Conservation (phyloP, 2,888 invertebrate species). For the Trissolcus japonicus region DNA sequence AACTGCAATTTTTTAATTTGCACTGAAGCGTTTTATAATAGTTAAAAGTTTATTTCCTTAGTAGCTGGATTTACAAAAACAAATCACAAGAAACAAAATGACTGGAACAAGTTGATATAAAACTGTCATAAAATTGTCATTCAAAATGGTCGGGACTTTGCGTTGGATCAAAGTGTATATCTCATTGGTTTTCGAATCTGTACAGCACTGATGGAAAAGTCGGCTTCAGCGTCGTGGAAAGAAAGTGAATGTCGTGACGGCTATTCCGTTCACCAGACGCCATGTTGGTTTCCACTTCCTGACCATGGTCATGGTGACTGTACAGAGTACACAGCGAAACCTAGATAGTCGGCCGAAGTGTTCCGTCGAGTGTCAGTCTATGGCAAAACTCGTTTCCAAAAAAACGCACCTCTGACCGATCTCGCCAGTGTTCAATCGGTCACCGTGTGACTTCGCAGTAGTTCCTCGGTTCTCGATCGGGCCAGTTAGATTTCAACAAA, state of each 20-base stretch:
- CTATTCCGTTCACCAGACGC: constrained; percentile 56
- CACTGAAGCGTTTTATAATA: no score
- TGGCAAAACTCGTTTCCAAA: constrained; percentile 7
- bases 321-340: constrained; percentile 20
- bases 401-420: constrained; percentile 1
- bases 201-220: no score
- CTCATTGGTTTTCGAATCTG: no score
- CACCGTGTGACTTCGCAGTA: constrained; percentile 1
- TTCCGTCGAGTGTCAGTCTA: constrained; percentile 26
- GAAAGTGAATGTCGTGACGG: constrained; percentile 58
- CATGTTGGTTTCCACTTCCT: constrained; percentile 58
- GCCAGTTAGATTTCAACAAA: background rate
- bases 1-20: no score
- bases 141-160: no score
- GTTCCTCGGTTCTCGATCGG: background rate
- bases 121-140: no score
- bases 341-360: constrained; percentile 49
- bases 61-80: no score
- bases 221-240: constrained; percentile 17
- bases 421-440: background rate
- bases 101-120: no score
- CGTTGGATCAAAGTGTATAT: no score
- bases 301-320: constrained; percentile 59
- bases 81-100: no score
- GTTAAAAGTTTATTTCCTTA: no score